phyloP scores from a whole-genome alignment of 1,140 invertebrate species.

The Popillia japonica region DNA sequence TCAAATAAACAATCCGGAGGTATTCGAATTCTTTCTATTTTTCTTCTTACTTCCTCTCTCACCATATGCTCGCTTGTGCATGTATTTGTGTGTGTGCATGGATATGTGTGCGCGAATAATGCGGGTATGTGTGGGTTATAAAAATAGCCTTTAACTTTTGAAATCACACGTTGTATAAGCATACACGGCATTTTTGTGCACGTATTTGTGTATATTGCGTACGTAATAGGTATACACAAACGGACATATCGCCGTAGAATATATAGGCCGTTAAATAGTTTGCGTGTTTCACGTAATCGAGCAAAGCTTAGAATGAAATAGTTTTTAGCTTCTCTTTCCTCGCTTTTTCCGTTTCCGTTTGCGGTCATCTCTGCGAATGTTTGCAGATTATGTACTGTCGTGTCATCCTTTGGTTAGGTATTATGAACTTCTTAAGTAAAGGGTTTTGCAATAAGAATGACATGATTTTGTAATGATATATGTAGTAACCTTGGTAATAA shows the following conservation, averaged over 20 bases:
- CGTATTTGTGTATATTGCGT: slow-evolving; percentile 28
- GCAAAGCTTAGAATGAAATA: slow-evolving; percentile 22
- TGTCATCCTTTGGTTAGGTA: too few relatives aligned
- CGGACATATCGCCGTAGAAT: neutral
- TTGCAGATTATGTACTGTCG: too few relatives aligned
- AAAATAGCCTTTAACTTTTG: slow-evolving; percentile 24
- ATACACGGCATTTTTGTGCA: slow-evolving; percentile 12
- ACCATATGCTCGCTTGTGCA: neutral
- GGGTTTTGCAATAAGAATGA: too few relatives aligned
- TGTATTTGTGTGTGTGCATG: neutral
- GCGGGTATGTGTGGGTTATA: slow-evolving; percentile 25
- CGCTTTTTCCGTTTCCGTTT: neutral
- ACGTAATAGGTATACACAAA: slow-evolving; percentile 28
- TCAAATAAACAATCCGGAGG: slow-evolving; percentile 23
- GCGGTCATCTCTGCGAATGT: neutral
- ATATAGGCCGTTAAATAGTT: slow-evolving; percentile 20
- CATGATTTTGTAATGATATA: too few relatives aligned
- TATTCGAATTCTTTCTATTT: slow-evolving; percentile 22
- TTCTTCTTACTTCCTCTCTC: slow-evolving; percentile 10
- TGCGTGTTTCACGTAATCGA: slow-evolving; percentile 15
- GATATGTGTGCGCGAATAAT: slow-evolving; percentile 17
- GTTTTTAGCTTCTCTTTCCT: slow-evolving; percentile 1
- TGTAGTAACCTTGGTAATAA: too few relatives aligned
- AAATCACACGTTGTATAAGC: slow-evolving; percentile 29
- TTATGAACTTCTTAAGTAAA: too few relatives aligned